Evolutionary conservation across 2,797 vertebrate species (phyloP).

Genomic region (Loriculus beryllinus): DNA sequence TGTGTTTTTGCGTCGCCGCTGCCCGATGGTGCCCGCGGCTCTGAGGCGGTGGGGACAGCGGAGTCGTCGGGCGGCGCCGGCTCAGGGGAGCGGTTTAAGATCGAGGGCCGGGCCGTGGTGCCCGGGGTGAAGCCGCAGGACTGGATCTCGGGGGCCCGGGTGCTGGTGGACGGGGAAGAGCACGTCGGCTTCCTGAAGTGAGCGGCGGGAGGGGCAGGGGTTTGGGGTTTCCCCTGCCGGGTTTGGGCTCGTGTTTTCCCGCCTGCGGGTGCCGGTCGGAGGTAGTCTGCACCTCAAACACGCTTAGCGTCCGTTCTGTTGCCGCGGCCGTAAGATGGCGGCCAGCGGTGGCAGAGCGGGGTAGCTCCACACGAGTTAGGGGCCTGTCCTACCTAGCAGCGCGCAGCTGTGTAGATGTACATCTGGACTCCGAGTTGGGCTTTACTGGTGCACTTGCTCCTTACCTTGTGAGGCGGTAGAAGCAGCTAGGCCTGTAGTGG

Average conservation of each 20-base stretch:
- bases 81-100: conserved; percentile 78
- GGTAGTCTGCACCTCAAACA: accelerated
- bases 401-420: accelerated
- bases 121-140: conserved; percentile 90
- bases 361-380: not conserved
- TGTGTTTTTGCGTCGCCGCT: not conserved
- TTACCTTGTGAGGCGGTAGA: accelerated
- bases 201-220: conserved; percentile 33
- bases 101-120: conserved; percentile 91
- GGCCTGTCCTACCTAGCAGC: not conserved
- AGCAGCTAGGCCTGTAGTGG: accelerated
- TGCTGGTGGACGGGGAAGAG: conserved; percentile 85
- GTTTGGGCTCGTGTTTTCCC: no score
- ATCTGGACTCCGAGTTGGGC: accelerated
- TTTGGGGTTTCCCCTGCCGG: not conserved
- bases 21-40: not conserved
- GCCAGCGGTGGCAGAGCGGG: accelerated
- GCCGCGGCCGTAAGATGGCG: not conserved
- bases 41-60: not conserved
- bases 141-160: conserved; percentile 89
- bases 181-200: conserved; percentile 62
- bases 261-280: not conserved
- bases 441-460: accelerated
- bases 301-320: accelerated
- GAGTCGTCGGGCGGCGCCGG: not conserved